Conservation (phyloP, 1,140 invertebrate species). For the Scaptomyza hsui region DNA sequence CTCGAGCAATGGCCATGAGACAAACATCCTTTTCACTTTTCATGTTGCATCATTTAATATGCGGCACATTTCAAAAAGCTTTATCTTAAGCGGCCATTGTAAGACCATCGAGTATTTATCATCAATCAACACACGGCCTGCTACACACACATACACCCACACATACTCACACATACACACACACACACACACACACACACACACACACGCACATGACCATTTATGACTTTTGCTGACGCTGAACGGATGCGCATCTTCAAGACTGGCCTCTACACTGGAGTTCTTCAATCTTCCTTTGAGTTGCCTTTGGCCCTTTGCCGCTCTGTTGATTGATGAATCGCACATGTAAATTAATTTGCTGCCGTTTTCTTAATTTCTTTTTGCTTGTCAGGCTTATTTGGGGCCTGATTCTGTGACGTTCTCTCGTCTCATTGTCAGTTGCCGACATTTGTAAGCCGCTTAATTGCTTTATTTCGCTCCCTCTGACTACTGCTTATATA, state of each 20-base stretch:
- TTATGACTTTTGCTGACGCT: conserved; percentile 69
- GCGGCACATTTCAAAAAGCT: conserved; percentile 75
- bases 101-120: conserved; percentile 66
- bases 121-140: conserved; percentile 77
- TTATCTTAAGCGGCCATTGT: conserved; percentile 72
- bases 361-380: conserved; percentile 75
- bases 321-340: conserved; percentile 77
- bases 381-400: conserved; percentile 72
- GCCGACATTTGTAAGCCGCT: conserved; percentile 78
- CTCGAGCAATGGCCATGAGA: conserved; percentile 15
- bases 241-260: conserved; percentile 43
- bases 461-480: conserved; percentile 78
- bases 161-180: background rate
- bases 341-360: conserved; percentile 81
- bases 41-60: conserved; percentile 80
- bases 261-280: conserved; percentile 28
- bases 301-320: conserved; percentile 3
- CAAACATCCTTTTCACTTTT: conserved; percentile 58
- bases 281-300: background rate
- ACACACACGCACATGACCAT: conserved; percentile 40
- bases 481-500: conserved; percentile 40
- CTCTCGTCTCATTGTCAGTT: conserved; percentile 50
- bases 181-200: conserved; percentile 14
- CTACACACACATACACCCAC: conserved; percentile 44
- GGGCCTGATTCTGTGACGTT: conserved; percentile 31